Base-by-base conservation (phyloP, 2,797 vertebrate genomes). In the Tokudaia muenninki region DNA sequence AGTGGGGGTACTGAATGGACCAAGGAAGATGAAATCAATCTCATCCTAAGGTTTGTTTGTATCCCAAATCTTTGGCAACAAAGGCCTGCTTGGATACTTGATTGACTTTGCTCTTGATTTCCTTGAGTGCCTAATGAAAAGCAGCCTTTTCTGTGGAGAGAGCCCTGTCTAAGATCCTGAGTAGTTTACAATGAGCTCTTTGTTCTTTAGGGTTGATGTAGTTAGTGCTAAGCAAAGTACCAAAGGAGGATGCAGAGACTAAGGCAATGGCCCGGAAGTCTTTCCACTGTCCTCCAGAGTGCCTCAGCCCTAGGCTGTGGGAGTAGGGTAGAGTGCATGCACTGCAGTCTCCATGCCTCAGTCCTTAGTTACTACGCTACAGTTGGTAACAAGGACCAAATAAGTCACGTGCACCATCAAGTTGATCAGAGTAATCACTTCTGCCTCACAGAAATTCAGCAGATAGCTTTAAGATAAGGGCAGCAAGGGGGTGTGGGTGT, bases 1-100 rank as follows among this genome's bases (percentile, higher is more conserved):
- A 99, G 99, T 41, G 99, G 99, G 37, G 99, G 99, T 44, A 99
- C 99, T 0, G 99, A 99, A 95, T 99, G 99, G 99, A 99, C 99
- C 96, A 99, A 99, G 98, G 99, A 99, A 95, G 99, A 99, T 87
- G 99, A 99, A 98, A 99, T 99, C 97, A 99, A 99, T 98, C 99
- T 99, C 17, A 99, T 99, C 90, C 97, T 99, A 97, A 99, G 99
- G 99, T 99, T 98, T 70, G 99, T 99, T 98, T 70, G 98, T 98
- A 79, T 61, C 44, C 84, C 98, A 55, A 92, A 59, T 93, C 37
- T 94, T 74, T 86, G 55, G 47, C 87, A 70, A 90, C 55, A 79
- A 59, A 44, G 95, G 92, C 26, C 63, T 83, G 8, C 21, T 82
- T 63, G 31, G 19, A 82, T 65, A 22, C 89, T 88, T 80, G 50